Evolutionary conservation across 2,888 invertebrate genomes (phyloP).

Genomic region (Glaucopsyche alexis): DNA sequence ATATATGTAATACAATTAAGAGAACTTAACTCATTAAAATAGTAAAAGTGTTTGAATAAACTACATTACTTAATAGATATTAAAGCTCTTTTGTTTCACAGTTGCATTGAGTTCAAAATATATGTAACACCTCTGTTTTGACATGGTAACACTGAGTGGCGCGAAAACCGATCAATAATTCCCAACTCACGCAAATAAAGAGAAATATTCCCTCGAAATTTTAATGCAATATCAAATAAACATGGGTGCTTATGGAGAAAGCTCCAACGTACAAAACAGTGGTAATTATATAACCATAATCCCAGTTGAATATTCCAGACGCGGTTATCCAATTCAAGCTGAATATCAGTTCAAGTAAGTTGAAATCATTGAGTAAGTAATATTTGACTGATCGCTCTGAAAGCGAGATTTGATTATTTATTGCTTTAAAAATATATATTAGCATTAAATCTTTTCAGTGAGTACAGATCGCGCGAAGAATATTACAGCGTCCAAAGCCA

Average conservation of each 20-base stretch:
- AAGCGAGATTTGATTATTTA: too few species aligned
- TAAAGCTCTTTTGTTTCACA: too few species aligned
- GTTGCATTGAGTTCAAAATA: too few species aligned
- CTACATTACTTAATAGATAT: too few species aligned
- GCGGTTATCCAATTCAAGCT: conserved; percentile 78
- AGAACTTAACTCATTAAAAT: too few species aligned
- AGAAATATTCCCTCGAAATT: neutral
- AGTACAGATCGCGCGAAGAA: conserved; percentile 73
- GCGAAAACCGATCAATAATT: conserved; percentile 65
- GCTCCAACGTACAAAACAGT: conserved; percentile 71
- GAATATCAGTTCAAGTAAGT: conserved; percentile 80
- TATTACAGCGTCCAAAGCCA: conserved; percentile 75
- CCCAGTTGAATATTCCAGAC: conserved; percentile 79
- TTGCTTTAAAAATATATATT: too few species aligned
- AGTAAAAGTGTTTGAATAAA: too few species aligned
- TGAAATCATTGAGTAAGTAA: conserved; percentile 37
- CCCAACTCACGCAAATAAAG: conserved; percentile 12
- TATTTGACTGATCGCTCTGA: neutral
- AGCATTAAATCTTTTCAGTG: conserved; percentile 51
- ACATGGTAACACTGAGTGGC: conserved; percentile 49
- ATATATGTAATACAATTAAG: too few species aligned
- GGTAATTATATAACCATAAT: conserved; percentile 81
- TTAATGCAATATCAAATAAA: conserved; percentile 73
- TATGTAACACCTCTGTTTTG: too few species aligned
- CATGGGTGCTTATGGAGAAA: conserved; percentile 74